A percentile compares a stretch with the other conserved stretches of the same genome.
Evolutionary conservation across 2,113 vertebrate genomes (phyloP).

Genomic region (Nothobranchius furzeri): DNA sequence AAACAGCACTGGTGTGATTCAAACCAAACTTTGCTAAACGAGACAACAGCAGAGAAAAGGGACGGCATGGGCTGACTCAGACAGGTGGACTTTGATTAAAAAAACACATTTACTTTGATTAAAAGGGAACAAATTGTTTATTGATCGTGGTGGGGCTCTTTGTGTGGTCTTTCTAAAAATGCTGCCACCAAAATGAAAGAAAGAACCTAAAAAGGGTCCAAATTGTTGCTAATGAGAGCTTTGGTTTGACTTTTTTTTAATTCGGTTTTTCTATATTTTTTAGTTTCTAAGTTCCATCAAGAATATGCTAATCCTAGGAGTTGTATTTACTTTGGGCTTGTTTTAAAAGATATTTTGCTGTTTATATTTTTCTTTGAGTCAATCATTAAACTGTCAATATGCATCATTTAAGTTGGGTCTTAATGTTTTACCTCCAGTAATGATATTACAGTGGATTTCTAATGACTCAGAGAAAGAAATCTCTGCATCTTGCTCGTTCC

Average conservation of each 20-base stretch:
- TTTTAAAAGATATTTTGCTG: no score
- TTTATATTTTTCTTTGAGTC: no score
- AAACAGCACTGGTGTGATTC: constrained; percentile 45
- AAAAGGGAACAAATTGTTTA: constrained; percentile 27
- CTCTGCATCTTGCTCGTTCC: no score
- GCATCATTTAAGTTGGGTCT: no score
- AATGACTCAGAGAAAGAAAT: no score
- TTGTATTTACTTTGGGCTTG: no score
- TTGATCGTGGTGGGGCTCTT: constrained; percentile 15
- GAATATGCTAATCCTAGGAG: no score
- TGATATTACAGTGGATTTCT: no score
- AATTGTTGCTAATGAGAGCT: neutral
- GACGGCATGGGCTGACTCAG: constrained; percentile 7
- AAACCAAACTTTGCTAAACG: constrained; percentile 38
- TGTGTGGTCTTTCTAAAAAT: neutral
- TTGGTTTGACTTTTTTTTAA: neutral
- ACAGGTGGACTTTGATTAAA: constrained; percentile 32
- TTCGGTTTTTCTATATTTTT: neutral
- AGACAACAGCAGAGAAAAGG: constrained; percentile 24
- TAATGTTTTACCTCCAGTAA: no score
- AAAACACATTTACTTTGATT: constrained; percentile 28
- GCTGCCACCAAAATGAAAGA: neutral
- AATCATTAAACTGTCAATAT: no score
- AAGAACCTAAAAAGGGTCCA: neutral
- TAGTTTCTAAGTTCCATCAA: no score